phyloP scores from a whole-genome alignment of 2,113 vertebrate species.

The Anthoscopus minutus region DNA sequence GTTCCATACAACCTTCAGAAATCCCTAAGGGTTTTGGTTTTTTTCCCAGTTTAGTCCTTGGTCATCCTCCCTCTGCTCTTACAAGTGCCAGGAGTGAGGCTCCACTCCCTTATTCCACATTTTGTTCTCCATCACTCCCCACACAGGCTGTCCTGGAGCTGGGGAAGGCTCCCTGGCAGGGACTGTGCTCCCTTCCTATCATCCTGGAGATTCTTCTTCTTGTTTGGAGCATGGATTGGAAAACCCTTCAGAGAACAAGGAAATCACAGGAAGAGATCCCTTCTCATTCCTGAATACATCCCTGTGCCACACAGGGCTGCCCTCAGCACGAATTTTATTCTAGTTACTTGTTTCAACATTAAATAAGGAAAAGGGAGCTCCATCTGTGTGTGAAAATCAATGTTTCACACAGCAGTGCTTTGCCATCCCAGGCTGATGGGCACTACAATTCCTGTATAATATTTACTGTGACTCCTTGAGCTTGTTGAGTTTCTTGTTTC shows the following conservation, averaged over 20 bases:
- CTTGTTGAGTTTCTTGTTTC: neutral
- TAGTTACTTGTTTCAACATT: neutral
- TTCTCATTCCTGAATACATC: neutral
- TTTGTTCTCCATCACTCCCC: neutral
- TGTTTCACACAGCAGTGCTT: neutral
- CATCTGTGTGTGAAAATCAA: slow-evolving; percentile 29
- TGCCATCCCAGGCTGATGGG: neutral
- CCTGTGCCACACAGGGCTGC: neutral
- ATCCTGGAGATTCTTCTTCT: neutral
- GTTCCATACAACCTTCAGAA: neutral
- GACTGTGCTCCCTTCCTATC: neutral
- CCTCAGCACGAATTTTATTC: neutral
- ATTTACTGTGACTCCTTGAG: neutral
- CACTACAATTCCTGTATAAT: neutral
- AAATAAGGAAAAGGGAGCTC: neutral
- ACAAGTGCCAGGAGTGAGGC: neutral
- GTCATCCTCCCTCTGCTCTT: neutral
- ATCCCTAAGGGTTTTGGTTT: neutral
- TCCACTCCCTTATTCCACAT: neutral
- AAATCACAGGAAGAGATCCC: neutral
- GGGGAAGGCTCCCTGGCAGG: neutral
- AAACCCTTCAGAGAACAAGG: neutral
- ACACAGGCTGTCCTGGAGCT: neutral
- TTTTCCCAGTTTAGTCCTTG: neutral
- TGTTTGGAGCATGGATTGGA: neutral